Percentiles rank a stretch among this genome's conserved stretches.
Conservation (phyloP, 2,797 vertebrate genomes). For the Heteromormyrus szaboi region DNA sequence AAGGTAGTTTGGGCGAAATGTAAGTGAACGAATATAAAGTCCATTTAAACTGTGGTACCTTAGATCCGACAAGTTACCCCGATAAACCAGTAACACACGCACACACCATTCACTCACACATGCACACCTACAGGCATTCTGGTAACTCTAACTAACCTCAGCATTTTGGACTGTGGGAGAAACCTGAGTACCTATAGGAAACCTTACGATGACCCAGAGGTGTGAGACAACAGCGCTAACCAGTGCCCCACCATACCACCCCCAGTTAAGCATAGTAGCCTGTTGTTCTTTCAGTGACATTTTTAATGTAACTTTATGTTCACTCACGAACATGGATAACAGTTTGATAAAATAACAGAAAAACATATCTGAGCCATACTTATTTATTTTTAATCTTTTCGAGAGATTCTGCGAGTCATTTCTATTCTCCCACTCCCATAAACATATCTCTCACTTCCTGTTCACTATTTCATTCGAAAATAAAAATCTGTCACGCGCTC, state of each 20-base stretch:
- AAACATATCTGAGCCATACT: neutral
- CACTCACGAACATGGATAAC: neutral
- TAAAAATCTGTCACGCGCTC: neutral
- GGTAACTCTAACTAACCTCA: neutral
- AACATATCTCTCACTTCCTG: neutral
- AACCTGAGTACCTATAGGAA: neutral
- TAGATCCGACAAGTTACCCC: too few relatives aligned
- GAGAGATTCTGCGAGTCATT: neutral
- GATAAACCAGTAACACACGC: too few relatives aligned
- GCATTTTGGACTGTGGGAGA: neutral
- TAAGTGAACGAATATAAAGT: too few relatives aligned
- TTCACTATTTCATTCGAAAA: neutral
- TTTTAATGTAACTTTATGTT: neutral
- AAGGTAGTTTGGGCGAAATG: too few relatives aligned
- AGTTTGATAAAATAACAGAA: neutral
- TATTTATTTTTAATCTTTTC: neutral
- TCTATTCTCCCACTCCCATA: neutral
- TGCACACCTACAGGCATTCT: neutral
- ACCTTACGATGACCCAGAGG: neutral
- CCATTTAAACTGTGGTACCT: too few relatives aligned
- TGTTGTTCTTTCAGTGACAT: neutral
- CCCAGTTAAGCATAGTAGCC: neutral
- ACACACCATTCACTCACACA: neutral
- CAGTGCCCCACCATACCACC: neutral
- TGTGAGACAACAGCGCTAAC: neutral